Base-by-base conservation (phyloP, 1,140 invertebrate species). In the Tribolium castaneum region DNA sequence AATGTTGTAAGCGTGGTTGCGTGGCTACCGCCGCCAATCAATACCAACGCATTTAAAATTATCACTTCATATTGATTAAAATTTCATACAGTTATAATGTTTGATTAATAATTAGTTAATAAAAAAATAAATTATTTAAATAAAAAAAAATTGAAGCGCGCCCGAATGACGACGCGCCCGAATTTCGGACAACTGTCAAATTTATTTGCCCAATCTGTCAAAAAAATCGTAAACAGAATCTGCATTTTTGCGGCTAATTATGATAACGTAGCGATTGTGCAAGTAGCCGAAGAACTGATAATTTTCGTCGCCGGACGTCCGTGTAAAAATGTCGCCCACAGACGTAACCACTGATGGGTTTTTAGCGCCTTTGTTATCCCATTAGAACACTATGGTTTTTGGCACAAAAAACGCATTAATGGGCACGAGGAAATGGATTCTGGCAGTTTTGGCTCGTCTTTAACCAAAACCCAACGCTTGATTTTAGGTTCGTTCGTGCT, bases 401-500 rank as follows among this genome's bases (percentile, higher is more conserved):
- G n/a, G n/a, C 13, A 6, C 12, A 13, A 35, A 35, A 34, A 5
- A 4, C 25, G 30, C 7, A 13, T 62, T 25, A 7, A 35, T 66
- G 25, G 59, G 59, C 59, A 14, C 22, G n/a, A 59, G 51, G 52
- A 75, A 56, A 75, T 82, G 77, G 76, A 80, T 35, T 80, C 66
- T 56, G 82, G 79, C 34, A 81, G 76, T 78, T 80, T 85, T 51
- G 81, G 80, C n/a, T 76, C 81, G 45, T 90, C 90, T 87, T 88
- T 93, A 86, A 92, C 89, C 81, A 92, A 91, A 87, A 91, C 91
- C 50, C 93, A 95, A 84, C 91, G 94, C 79, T 88, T 97, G 9
- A 86, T 94, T 78, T 86, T 96, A 35, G 96, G 95, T 74, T 89
- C 95, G 66, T 88, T 94, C 76, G 88, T 97, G 80, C 87, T 97